phyloP scores from a whole-genome alignment of 2,113 vertebrate species.

The Aptenodytes patagonicus region DNA sequence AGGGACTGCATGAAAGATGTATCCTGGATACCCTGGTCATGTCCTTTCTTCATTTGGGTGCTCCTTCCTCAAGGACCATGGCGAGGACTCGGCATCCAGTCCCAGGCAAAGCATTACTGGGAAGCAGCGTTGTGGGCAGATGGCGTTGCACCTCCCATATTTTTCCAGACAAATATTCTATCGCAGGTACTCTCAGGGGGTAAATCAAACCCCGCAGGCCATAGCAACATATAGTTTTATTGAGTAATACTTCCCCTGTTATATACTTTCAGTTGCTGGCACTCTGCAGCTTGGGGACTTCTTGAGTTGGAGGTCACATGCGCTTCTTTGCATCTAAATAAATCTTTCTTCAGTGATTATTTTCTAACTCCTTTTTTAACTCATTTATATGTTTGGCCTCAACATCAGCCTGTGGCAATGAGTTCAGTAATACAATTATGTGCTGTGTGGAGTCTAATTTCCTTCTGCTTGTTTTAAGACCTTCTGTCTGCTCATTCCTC shows the following conservation, averaged over 20 bases:
- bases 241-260: neutral
- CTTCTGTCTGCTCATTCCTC: neutral
- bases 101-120: neutral
- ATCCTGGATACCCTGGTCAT: neutral
- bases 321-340: neutral
- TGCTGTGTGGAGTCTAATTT: neutral
- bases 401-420: neutral
- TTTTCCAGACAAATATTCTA: neutral
- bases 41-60: neutral
- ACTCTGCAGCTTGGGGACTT: neutral
- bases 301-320: neutral
- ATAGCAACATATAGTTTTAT: neutral
- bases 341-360: neutral
- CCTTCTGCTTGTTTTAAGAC: slow-evolving; percentile 29
- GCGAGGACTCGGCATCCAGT: neutral
- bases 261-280: neutral
- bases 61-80: neutral
- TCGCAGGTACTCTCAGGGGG: neutral
- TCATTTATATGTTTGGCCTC: slow-evolving; percentile 35
- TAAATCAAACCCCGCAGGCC: neutral
- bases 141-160: neutral
- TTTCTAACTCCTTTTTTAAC: neutral
- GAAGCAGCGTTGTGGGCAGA: neutral
- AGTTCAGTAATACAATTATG: neutral
- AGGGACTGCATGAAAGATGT: neutral